These are phyloP conservation scores for Heliothis subflexa DNA, from an alignment of 1,140 invertebrate genomes.

Conservation along the genomic window DNA sequence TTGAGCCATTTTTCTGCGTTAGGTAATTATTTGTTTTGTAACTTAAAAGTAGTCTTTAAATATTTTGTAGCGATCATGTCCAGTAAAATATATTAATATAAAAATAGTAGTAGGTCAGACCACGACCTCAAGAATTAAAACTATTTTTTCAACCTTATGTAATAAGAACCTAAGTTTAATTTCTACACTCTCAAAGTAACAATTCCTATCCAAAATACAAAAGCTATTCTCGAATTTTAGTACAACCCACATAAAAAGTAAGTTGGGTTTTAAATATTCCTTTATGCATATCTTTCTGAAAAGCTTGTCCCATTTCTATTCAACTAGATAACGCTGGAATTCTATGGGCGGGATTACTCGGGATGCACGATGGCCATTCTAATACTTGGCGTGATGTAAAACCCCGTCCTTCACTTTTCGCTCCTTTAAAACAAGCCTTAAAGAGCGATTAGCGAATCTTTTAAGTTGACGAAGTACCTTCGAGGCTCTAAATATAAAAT, in stretches of 20 bases:
- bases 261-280: conserved; percentile 37
- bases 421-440: neutral
- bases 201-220: conserved; percentile 12
- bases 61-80: no score
- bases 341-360: conserved; percentile 21
- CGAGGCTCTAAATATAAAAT: neutral
- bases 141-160: no score
- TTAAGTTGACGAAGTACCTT: neutral
- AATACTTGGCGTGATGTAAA: conserved; percentile 26
- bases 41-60: no score
- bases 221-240: conserved; percentile 8
- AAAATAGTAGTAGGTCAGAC: no score
- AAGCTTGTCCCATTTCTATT: conserved; percentile 38
- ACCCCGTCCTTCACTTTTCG: neutral
- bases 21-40: no score
- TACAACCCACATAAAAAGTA: conserved; percentile 18
- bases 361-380: conserved; percentile 18
- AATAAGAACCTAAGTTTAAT: no score
- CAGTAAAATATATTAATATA: no score
- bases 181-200: no score
- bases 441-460: conserved; percentile 20
- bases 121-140: no score
- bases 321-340: conserved; percentile 20
- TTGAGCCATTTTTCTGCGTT: no score
- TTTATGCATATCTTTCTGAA: conserved; percentile 26